Evolutionary conservation across 2,797 vertebrate species (phyloP).

Genomic region (Melanotaenia parkinsoni): DNA sequence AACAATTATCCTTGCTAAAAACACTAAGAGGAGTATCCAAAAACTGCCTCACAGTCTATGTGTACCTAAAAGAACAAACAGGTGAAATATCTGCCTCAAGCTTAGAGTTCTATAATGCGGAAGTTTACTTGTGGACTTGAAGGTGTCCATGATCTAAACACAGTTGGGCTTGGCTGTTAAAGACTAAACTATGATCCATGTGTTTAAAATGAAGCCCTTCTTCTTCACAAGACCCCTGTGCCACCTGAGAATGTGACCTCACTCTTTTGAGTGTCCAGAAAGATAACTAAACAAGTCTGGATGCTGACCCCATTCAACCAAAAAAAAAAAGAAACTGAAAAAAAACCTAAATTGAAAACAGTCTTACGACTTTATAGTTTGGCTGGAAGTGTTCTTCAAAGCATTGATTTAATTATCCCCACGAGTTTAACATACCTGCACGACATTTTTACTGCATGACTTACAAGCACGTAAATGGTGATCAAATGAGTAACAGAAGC

Average conservation of each 20-base stretch:
- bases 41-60: slow-evolving; percentile 32
- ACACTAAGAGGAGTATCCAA: slow-evolving; percentile 52
- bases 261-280: slow-evolving; percentile 57
- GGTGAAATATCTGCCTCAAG: slow-evolving; percentile 15
- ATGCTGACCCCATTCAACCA: slow-evolving; percentile 44
- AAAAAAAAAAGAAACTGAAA: neutral
- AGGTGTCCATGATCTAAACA: slow-evolving; percentile 35
- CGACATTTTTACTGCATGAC: slow-evolving; percentile 71
- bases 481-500: slow-evolving; percentile 59
- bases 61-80: slow-evolving; percentile 17
- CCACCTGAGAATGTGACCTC: slow-evolving; percentile 81
- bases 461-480: slow-evolving; percentile 70
- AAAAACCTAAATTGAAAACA: slow-evolving; percentile 71
- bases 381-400: slow-evolving; percentile 66
- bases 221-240: slow-evolving; percentile 60
- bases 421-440: slow-evolving; percentile 55
- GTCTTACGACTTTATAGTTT: slow-evolving; percentile 25
- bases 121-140: slow-evolving; percentile 8
- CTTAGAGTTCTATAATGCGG: slow-evolving; percentile 9
- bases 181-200: slow-evolving; percentile 42
- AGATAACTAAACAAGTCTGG: slow-evolving; percentile 68
- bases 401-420: slow-evolving; percentile 67
- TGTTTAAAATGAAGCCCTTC: slow-evolving; percentile 72
- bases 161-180: neutral
- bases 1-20: slow-evolving; percentile 74